phyloP scores from a whole-genome alignment of 2,797 vertebrate genomes.

The Gadopsis marmoratus region DNA sequence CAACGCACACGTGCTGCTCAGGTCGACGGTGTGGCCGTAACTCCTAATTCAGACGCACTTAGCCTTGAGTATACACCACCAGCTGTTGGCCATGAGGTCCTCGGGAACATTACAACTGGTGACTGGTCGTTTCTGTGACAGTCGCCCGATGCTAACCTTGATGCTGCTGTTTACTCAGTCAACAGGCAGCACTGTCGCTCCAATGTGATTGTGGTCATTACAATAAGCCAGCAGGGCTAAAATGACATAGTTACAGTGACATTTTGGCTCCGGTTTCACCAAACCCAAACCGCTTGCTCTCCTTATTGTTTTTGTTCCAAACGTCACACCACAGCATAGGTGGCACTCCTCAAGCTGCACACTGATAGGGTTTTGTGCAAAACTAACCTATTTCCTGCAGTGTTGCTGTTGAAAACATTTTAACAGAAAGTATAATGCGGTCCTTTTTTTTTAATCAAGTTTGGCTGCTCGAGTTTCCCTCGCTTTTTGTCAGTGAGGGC shows the following conservation, averaged over 20 bases:
- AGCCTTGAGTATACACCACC: conserved; percentile 56
- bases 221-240: too few relatives aligned
- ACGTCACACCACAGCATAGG: background rate
- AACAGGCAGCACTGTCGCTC: background rate
- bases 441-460: conserved; percentile 10
- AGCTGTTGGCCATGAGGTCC: conserved; percentile 57
- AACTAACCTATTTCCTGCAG: conserved; percentile 17
- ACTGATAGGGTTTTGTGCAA: conserved; percentile 9
- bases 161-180: conserved; percentile 26
- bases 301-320: too few relatives aligned
- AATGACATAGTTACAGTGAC: conserved; percentile 47
- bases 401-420: background rate
- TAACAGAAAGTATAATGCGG: background rate
- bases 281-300: conserved; percentile 1
- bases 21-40: too few relatives aligned
- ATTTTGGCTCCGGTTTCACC: conserved; percentile 38
- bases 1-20: too few relatives aligned
- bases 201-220: too few relatives aligned
- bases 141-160: background rate
- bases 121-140: conserved; percentile 24
- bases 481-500: conserved; percentile 8
- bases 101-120: conserved; percentile 51
- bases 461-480: conserved; percentile 25
- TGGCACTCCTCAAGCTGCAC: background rate
- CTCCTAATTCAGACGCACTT: too few relatives aligned